Percentiles rank a stretch among this genome's conserved stretches.
Evolutionary conservation across 2,113 vertebrate species (phyloP).

Genomic region (Hiodon alosoides): DNA sequence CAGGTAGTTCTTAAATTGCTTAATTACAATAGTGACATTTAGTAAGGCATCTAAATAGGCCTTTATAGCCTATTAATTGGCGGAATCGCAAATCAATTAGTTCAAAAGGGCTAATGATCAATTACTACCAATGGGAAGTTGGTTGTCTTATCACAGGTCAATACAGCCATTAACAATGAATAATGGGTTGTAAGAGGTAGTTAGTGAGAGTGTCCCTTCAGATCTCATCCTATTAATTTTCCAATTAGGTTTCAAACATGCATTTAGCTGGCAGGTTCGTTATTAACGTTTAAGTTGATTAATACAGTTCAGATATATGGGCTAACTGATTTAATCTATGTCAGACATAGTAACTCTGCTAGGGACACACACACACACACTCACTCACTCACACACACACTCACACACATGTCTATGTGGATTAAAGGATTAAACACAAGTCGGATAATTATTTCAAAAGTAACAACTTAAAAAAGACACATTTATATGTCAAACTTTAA

Average conservation of each 20-base stretch:
- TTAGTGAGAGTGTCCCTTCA: slow-evolving; percentile 32
- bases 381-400: too few relatives aligned
- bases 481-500: not conserved
- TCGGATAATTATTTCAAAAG: slow-evolving; percentile 19
- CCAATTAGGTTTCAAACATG: slow-evolving; percentile 33
- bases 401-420: not conserved
- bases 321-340: slow-evolving; percentile 27
- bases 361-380: too few relatives aligned
- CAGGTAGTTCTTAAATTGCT: too few relatives aligned
- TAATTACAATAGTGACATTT: not conserved
- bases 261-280: slow-evolving; percentile 41
- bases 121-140: slow-evolving; percentile 11
- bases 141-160: not conserved
- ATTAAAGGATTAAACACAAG: slow-evolving; percentile 19
- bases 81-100: slow-evolving; percentile 12
- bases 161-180: slow-evolving; percentile 12
- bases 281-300: slow-evolving; percentile 56
- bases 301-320: slow-evolving; percentile 32
- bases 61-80: slow-evolving; percentile 10
- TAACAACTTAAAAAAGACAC: not conserved
- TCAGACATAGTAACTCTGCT: slow-evolving; percentile 3
- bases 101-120: slow-evolving; percentile 19
- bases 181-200: slow-evolving; percentile 9
- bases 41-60: not conserved
- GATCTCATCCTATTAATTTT: slow-evolving; percentile 48